A percentile compares a stretch with the other conserved stretches of the same genome.
These are phyloP conservation scores for Leptoclinus maculatus DNA, from an alignment of 2,797 vertebrate genomes.

Conservation along the genomic window DNA sequence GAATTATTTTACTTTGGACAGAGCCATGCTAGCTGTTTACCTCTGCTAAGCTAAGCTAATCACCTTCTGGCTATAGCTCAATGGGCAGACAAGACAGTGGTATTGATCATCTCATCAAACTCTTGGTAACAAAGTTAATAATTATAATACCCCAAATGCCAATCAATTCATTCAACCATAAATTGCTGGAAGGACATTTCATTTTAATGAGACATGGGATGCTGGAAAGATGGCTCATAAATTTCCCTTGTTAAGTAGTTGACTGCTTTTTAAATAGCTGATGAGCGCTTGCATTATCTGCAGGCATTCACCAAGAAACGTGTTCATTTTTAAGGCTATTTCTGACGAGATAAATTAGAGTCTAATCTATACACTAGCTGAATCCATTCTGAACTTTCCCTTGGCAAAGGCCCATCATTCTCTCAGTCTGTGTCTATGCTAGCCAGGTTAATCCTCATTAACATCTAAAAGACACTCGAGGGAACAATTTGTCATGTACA, in stretches of 20 bases:
- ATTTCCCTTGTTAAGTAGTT: slow-evolving; percentile 35
- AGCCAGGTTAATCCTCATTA: slow-evolving; percentile 70
- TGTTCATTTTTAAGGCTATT: slow-evolving; percentile 41
- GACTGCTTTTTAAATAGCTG: slow-evolving; percentile 43
- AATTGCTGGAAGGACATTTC: slow-evolving; percentile 2
- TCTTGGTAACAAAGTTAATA: slow-evolving; percentile 6
- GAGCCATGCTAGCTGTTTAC: not conserved
- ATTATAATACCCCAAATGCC: slow-evolving; percentile 7
- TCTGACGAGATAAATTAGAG: slow-evolving; percentile 44
- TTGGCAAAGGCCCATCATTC: slow-evolving; percentile 24
- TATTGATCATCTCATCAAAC: slow-evolving; percentile 11
- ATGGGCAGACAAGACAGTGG: not conserved
- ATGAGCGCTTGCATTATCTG: slow-evolving; percentile 42
- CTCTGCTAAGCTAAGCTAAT: not conserved
- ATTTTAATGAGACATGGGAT: slow-evolving; percentile 16
- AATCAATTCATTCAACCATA: slow-evolving; percentile 11
- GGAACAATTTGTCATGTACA: slow-evolving; percentile 58
- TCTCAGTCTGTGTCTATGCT: slow-evolving; percentile 21
- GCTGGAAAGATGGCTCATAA: slow-evolving; percentile 24
- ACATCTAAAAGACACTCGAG: slow-evolving; percentile 51
- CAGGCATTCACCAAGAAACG: slow-evolving; percentile 41
- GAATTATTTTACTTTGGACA: not conserved
- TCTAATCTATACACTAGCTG: slow-evolving; percentile 28
- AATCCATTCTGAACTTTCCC: slow-evolving; percentile 39
- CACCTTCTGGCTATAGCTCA: not conserved